Base-by-base conservation (phyloP, 2,888 invertebrate species). In the Boloria euphrosyne region DNA sequence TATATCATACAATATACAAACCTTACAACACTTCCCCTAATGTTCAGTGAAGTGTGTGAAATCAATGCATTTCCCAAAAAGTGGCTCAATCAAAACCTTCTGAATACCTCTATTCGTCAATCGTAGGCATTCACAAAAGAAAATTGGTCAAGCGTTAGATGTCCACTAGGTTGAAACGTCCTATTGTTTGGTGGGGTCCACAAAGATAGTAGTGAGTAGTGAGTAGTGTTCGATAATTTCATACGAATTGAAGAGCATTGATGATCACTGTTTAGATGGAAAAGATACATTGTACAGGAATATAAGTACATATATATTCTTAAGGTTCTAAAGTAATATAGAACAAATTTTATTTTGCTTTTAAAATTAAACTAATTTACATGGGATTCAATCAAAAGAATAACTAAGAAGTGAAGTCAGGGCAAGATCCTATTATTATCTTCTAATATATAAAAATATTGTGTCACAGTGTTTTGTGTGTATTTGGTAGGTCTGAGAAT, bases 71-170 rank as follows among this genome's bases (percentile, higher is more conserved):
- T 72, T 83, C 78, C 77, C 75, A 85, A 84, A 85, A 86, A 86
- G 82, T 81, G 80, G 80, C 83, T 83, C 87, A 86, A 89, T 89
- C 88, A 87, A 81, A 79, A 77, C 75, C 78, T 80, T 79, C 83
- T 82, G 79, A 81, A 78, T 59, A 59, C 59, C 59, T 76, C 80
- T 80, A 87, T 89, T 90, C 86, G 78, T 80, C 81, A 85, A 86
- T 87, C 87, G 87, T 85, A 86, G 83, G 82, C 83, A 84, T 86
- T 80, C 82, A 91, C 89, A 90, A 90, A 90, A 89, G 90, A 85
- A 87, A 91, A 89, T 88, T 90, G 90, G 89, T 90, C 87, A 90
- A 89, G 86, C 90, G 90, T 90, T 87, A 85, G 85, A 85, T 87
- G 89, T 86, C 89, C 89, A 89, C 83, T 85, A 87, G 81, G 82